phyloP scores from a whole-genome alignment of 2,113 vertebrate species.

The Scartelaos histophorus region DNA sequence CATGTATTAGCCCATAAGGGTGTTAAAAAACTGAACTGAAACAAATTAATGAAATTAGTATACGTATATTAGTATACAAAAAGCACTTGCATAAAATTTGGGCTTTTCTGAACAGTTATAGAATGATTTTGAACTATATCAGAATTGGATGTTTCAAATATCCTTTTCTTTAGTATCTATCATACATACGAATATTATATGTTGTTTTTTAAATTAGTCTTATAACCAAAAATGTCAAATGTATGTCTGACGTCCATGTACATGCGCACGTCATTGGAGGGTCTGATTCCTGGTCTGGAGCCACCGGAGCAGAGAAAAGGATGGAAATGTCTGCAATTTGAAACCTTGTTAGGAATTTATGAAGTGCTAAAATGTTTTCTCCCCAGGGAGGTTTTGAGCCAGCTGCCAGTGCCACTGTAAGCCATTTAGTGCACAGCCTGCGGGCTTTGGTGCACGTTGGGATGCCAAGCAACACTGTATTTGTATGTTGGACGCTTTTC shows the following conservation, averaged over 20 bases:
- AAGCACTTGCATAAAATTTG: too few relatives aligned
- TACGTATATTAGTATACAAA: too few relatives aligned
- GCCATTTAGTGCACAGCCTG: slow-evolving; percentile 77
- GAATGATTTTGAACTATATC: too few relatives aligned
- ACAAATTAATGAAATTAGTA: too few relatives aligned
- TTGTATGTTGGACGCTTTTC: slow-evolving; percentile 16
- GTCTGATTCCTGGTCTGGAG: slow-evolving; percentile 61
- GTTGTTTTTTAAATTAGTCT: slow-evolving; percentile 5
- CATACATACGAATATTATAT: neutral
- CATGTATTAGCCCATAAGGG: too few relatives aligned
- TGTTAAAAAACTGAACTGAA: too few relatives aligned
- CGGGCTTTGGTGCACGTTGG: slow-evolving; percentile 51
- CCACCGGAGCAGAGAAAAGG: slow-evolving; percentile 80
- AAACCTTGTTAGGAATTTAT: slow-evolving; percentile 99
- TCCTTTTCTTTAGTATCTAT: neutral
- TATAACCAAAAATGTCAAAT: slow-evolving; percentile 18
- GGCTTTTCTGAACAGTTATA: too few relatives aligned
- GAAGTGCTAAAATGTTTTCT: slow-evolving; percentile 98
- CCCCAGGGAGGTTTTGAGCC: slow-evolving; percentile 87
- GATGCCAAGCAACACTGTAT: slow-evolving; percentile 45
- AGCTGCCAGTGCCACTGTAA: slow-evolving; percentile 84
- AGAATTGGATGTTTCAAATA: neutral
- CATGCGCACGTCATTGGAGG: slow-evolving; percentile 33
- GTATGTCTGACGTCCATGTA: slow-evolving; percentile 8
- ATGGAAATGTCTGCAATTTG: slow-evolving; percentile 88